Percentiles rank a stretch among this genome's conserved stretches.
Evolutionary conservation across 2,113 vertebrate species (phyloP).

Genomic region (Phainopepla nitens): DNA sequence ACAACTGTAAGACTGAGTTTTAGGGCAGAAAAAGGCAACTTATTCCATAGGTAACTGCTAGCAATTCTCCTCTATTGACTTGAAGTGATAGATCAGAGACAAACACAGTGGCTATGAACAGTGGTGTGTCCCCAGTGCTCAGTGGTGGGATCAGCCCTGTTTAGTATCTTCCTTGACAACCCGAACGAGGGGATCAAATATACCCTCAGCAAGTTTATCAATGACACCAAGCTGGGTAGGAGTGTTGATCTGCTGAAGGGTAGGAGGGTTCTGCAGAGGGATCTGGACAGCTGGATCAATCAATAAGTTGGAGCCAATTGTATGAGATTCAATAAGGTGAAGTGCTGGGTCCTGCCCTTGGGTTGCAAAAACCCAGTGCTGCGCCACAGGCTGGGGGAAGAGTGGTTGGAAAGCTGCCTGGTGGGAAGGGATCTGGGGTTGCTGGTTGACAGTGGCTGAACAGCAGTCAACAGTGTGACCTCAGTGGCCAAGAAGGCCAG

Average conservation of each 20-base stretch:
- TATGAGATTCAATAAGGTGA: not conserved
- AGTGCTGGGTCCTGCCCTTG: not conserved
- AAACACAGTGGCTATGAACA: not conserved
- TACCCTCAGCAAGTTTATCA: not conserved
- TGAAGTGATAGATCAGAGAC: not conserved
- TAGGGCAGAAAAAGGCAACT: not conserved
- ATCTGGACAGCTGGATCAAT: not conserved
- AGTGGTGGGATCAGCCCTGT: not conserved
- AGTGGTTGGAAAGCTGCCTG: not conserved
- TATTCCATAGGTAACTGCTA: not conserved
- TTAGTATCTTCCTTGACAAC: fast-evolving
- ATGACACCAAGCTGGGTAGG: not conserved
- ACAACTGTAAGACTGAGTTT: not conserved
- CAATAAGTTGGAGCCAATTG: not conserved
- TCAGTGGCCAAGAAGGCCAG: not conserved
- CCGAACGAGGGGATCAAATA: not conserved
- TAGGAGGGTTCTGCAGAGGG: not conserved
- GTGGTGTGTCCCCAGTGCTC: not conserved
- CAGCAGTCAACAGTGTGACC: not conserved
- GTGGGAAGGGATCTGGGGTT: not conserved
- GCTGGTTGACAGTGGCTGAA: not conserved
- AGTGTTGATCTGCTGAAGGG: not conserved
- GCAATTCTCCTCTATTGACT: not conserved
- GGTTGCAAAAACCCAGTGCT: not conserved
- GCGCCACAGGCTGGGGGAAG: not conserved